Base-by-base conservation (phyloP, 2,888 invertebrate genomes). In the Drosophila vallismaia region DNA sequence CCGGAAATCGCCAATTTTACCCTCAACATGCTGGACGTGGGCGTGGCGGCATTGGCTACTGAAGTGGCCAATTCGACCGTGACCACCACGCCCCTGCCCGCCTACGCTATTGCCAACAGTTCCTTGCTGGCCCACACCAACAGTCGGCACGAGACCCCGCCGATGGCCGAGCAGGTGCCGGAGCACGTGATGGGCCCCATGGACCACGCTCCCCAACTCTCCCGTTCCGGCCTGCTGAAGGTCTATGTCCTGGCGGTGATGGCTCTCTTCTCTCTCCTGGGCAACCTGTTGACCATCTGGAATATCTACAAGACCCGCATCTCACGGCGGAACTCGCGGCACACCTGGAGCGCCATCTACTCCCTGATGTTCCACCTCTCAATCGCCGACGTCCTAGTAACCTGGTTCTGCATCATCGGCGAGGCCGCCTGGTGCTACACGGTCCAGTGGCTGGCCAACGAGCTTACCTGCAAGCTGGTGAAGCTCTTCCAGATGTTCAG, bases 401-500 rank as follows among this genome's bases (percentile, higher is more conserved):
- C 96, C 0, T 92, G 96, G 49, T 96, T 96, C 91, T 96, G 96
- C 89, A 94, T 96, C 71, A 94, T 94, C 3, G 96, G 96, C 0
- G 97, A 97, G 84, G 95, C 96, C 0, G 93, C 95, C 0, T 97
- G 97, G 97, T 94, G 94, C 44, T 95, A 95, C 57, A 94, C 95
- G 0, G 96, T 97, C 0, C 94, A 95, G 71, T 97, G 97, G 97
- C 92, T 94, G 49, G 96, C 95, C 10, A 96, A 96, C 2, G 95
- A 96, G 86, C 90, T 94, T 8, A 93, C 94, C 45, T 97, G 97
- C 91, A 97, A 96, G 92, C 76, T 96, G 56, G 95, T 96, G 85
- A 97, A 97, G 90, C 95, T 95, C 77, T 92, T 95, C 50, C 96
- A 97, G 92, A 95, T 96, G 94, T 96, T 96, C 87, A 94, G 96